phyloP scores from a whole-genome alignment of 1,140 invertebrate genomes.

The Lycorma delicatula region DNA sequence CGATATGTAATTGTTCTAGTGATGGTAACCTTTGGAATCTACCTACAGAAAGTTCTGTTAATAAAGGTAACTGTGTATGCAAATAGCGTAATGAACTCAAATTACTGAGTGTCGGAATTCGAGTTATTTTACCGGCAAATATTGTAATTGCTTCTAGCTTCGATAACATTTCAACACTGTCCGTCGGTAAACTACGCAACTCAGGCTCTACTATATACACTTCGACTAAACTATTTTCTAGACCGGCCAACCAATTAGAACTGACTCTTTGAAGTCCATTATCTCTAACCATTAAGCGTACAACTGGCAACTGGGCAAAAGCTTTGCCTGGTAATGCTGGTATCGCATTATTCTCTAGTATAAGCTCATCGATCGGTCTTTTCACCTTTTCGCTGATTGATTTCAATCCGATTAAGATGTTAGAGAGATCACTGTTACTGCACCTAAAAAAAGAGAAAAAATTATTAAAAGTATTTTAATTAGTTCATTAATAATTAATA shows the following conservation, averaged over 20 bases:
- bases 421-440: constrained; percentile 70
- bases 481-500: not conserved
- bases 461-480: not conserved
- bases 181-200: constrained; percentile 62
- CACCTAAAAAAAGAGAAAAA: constrained; percentile 50
- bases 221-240: constrained; percentile 36
- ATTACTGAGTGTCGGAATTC: constrained; percentile 46
- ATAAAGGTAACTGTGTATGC: constrained; percentile 53
- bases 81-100: constrained; percentile 45
- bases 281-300: constrained; percentile 70
- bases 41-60: constrained; percentile 57
- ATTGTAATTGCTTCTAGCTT: constrained; percentile 73
- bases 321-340: constrained; percentile 68
- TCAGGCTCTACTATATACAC: constrained; percentile 75
- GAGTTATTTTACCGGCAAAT: constrained; percentile 60
- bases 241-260: constrained; percentile 56
- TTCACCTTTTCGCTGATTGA: constrained; percentile 56
- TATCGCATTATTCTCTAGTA: constrained; percentile 76
- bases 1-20: constrained; percentile 65
- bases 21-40: constrained; percentile 62
- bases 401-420: constrained; percentile 61
- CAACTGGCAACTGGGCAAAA: constrained; percentile 61
- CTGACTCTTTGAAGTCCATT: constrained; percentile 74
- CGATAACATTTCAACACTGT: constrained; percentile 62
- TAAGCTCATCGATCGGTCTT: constrained; percentile 69